Evolutionary conservation across 30 jellyfish, hydroid and myxozoan genomes (phyloP).

Genomic region (Pelagia noctiluca): DNA sequence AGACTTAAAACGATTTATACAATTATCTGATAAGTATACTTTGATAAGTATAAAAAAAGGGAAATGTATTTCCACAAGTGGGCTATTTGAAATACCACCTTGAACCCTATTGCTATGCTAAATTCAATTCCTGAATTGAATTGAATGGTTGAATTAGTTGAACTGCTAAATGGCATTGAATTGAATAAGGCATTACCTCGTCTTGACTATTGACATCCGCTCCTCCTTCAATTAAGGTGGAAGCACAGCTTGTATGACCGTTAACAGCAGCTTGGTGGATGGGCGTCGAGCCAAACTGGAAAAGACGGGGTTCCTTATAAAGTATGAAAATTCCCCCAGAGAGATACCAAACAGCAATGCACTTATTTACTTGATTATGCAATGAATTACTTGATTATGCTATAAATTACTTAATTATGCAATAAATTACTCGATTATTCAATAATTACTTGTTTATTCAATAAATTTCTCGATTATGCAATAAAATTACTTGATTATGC

Average conservation of each 20-base stretch:
- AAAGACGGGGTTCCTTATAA: not conserved
- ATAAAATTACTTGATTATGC: no score
- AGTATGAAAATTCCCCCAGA: not conserved
- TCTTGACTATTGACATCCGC: constrained; percentile 83
- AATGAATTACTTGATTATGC: no score
- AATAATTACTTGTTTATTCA: no score
- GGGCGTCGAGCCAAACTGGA: constrained; percentile 85
- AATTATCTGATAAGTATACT: no score
- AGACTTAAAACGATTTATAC: no score
- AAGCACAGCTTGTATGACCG: constrained; percentile 85
- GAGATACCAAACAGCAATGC: not conserved
- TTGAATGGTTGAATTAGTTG: not conserved
- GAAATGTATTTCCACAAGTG: no score
- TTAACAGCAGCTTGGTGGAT: constrained; percentile 89
- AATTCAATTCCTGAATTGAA: not conserved
- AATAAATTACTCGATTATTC: no score
- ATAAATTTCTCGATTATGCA: no score
- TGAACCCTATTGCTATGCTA: not conserved
- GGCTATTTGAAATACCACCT: no score
- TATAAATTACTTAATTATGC: no score
- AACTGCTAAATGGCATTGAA: not conserved
- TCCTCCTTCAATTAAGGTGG: constrained; percentile 68
- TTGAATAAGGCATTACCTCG: constrained; percentile 56
- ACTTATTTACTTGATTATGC: not conserved
- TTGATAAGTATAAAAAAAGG: no score